Conservation (phyloP, 2,113 vertebrate genomes). For the Burhinus oedicnemus region DNA sequence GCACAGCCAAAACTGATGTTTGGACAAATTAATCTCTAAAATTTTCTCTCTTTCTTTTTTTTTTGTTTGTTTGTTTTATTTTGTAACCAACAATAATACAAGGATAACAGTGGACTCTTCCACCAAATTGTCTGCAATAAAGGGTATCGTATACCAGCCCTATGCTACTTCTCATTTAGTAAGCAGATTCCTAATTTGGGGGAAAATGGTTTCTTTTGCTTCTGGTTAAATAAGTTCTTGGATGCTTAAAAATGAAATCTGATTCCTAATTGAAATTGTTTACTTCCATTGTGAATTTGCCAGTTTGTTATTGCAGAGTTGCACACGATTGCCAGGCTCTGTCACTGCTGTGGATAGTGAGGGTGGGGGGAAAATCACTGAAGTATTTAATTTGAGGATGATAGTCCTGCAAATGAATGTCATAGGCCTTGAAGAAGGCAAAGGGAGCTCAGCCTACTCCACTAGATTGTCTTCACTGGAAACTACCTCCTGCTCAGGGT, state of each 20-base stretch:
- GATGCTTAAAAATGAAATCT: background rate
- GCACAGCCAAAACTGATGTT: background rate
- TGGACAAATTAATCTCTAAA: background rate
- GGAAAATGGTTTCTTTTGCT: background rate
- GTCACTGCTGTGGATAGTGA: background rate
- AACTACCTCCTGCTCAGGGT: background rate
- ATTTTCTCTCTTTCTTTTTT: background rate
- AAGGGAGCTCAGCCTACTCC: background rate
- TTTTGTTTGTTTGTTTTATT: background rate
- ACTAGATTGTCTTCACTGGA: background rate
- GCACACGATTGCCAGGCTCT: background rate
- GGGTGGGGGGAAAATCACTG: background rate
- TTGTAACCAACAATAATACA: background rate
- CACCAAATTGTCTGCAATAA: background rate
- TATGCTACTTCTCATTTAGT: background rate
- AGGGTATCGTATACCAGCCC: background rate
- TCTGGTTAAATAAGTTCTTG: background rate
- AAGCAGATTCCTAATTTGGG: background rate
- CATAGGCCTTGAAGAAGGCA: background rate
- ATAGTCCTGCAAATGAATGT: background rate
- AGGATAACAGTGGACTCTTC: background rate
- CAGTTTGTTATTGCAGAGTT: background rate
- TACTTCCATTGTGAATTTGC: background rate
- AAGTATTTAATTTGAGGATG: background rate
- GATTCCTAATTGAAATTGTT: background rate